Percentiles rank a stretch among this genome's conserved stretches.
Conservation (phyloP, 2,113 vertebrate genomes). For the Anarhynchus alexandrinus region DNA sequence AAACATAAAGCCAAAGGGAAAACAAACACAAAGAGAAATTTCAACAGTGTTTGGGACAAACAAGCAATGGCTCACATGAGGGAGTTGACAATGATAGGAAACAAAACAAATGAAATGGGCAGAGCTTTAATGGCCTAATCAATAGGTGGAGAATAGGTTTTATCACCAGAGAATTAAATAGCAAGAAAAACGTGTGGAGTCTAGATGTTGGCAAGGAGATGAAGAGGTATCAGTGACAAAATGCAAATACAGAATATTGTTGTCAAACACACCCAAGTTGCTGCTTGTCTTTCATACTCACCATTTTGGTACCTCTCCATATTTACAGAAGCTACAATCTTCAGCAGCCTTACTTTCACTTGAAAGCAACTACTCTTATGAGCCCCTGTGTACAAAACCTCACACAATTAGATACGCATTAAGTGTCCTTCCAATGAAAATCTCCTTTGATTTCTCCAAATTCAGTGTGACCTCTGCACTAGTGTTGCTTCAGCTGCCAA, state of each 20-base stretch:
- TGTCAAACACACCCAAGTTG: background rate
- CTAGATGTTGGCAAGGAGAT: background rate
- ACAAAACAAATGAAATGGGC: background rate
- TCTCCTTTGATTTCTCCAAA: background rate
- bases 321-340: background rate
- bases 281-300: background rate
- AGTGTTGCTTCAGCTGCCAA: background rate
- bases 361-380: background rate
- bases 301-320: background rate
- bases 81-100: background rate
- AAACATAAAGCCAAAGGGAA: background rate
- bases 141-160: background rate
- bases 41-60: background rate
- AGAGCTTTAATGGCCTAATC: background rate
- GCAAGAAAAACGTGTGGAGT: background rate
- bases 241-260: background rate
- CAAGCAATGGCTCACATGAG: background rate
- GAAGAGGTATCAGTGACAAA: background rate
- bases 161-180: background rate
- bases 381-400: background rate
- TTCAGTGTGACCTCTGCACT: background rate
- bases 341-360: background rate
- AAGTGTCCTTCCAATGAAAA: background rate
- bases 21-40: background rate
- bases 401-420: background rate